Percentiles rank a stretch among this genome's conserved stretches.
Conservation (phyloP, 2,113 vertebrate species). For the Callocephalon fimbriatum region DNA sequence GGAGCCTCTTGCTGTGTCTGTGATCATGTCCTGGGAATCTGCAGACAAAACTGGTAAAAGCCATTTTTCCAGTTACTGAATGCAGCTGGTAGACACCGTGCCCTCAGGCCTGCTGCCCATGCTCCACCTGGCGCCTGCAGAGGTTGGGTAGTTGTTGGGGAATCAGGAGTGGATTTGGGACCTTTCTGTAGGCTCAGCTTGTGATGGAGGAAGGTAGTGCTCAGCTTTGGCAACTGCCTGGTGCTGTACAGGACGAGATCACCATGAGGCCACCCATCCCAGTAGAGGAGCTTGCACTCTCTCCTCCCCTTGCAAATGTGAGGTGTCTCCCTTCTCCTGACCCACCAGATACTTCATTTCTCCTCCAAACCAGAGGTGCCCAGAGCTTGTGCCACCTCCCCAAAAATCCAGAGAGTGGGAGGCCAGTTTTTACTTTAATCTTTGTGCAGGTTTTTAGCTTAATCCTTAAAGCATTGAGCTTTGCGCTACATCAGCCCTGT, state of each 20-base stretch:
- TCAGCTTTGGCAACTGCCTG: not conserved
- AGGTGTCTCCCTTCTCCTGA: not conserved
- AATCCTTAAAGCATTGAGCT: not conserved
- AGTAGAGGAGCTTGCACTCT: not conserved
- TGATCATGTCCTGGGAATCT: fast-evolving
- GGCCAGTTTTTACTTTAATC: not conserved
- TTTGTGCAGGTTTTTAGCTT: not conserved
- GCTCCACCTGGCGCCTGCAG: not conserved
- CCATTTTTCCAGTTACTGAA: not conserved
- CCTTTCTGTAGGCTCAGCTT: not conserved
- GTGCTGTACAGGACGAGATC: not conserved
- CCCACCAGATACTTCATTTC: not conserved
- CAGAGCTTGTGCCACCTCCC: not conserved
- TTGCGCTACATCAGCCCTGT: not conserved
- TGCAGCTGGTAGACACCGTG: fast-evolving
- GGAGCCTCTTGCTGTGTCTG: not conserved
- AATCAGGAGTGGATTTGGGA: not conserved
- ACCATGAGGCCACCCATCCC: not conserved
- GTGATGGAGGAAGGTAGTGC: not conserved
- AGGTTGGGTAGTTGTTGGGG: not conserved
- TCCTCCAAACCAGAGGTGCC: not conserved
- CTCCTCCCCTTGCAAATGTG: not conserved
- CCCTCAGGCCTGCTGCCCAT: not conserved
- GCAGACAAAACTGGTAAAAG: not conserved
- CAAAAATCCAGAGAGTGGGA: not conserved